Conservation (phyloP, 2,113 vertebrate genomes). For the Ursus arctos region DNA sequence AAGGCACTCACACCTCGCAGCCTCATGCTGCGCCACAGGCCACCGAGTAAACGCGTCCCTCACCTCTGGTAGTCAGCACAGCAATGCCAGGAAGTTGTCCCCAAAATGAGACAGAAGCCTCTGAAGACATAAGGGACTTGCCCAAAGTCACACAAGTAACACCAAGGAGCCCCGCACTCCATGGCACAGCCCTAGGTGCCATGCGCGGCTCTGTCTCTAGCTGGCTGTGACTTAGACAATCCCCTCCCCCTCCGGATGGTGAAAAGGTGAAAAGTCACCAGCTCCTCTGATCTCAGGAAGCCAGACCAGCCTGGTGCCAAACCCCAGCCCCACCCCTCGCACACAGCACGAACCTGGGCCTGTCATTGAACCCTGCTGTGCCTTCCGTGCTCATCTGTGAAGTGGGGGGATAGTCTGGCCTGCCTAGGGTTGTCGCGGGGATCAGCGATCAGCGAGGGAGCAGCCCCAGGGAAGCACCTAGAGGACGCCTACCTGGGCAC, state of each 20-base stretch:
- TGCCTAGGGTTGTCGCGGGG: background rate
- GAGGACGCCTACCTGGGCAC: no score
- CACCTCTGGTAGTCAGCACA: no score
- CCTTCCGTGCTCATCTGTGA: background rate
- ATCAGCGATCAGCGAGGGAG: background rate
- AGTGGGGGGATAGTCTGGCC: background rate
- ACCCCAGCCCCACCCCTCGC: background rate
- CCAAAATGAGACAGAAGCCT: background rate
- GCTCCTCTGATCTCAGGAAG: background rate
- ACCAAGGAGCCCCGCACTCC: background rate
- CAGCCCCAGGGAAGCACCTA: no score
- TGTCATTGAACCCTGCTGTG: no score
- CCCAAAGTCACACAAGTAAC: background rate
- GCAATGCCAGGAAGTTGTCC: background rate
- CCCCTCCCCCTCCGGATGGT: no score
- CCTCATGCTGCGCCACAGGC: accelerated
- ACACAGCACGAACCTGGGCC: accelerated
- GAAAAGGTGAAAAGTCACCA: background rate
- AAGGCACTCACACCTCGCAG: accelerated
- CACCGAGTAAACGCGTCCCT: background rate
- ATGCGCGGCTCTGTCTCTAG: accelerated
- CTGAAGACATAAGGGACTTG: background rate
- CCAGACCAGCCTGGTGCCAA: background rate
- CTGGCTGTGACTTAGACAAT: no score
- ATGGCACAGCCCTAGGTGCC: accelerated